Base-by-base conservation (phyloP, 2,888 invertebrate genomes). In the Himalopsyche kuldschensis region DNA sequence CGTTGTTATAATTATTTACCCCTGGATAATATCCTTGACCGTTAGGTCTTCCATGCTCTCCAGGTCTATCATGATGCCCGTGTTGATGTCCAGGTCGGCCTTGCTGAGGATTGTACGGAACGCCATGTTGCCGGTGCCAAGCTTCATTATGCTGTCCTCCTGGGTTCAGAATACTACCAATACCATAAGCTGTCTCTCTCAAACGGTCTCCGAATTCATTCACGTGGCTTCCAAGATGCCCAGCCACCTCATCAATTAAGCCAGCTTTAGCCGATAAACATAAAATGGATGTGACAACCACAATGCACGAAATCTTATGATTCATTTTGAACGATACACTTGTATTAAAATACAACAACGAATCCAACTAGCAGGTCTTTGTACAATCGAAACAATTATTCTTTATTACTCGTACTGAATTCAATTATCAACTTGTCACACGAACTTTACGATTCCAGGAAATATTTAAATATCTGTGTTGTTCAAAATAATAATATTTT, bases 231-330 rank as follows among this genome's bases (percentile, higher is more conserved):
- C 77, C 85, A 17, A 85, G 46, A 2, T 77, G 85, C 5, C 76
- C 75, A 1, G 85, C 81, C 0, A 85, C 79, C 41, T 85, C 81
- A 11, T 85, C 85, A 35, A 85, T 79, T n/a, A 85, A 46, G 4
- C 85, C 85, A 1, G 79, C 82, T 4, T 82, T 69, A 8, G 69
- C 81, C 24, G 76, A 30, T n/a, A 79, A 75, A 20, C 47, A 79
- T 6, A 79, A 17, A 31, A 75, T 30, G 11, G 32, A 31, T 75
- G 27, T 30, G 20, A 24, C 27, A 31, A 20, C 46, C 30, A 32
- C 24, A 24, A 24, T 35, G 24, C n/a, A 17, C 31, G 46, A 41
- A 27, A 78, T 31, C n/a, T n/a, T n/a, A 11, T 24, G 35, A 41
- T 76, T 76, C 76, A 76, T 76, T n/a, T 76, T 76, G 20, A 15